Evolutionary conservation across 2,113 vertebrate species (phyloP), one percentile per base, ranked within the genome.

Genomic region (Cyanocitta stelleri): DNA sequence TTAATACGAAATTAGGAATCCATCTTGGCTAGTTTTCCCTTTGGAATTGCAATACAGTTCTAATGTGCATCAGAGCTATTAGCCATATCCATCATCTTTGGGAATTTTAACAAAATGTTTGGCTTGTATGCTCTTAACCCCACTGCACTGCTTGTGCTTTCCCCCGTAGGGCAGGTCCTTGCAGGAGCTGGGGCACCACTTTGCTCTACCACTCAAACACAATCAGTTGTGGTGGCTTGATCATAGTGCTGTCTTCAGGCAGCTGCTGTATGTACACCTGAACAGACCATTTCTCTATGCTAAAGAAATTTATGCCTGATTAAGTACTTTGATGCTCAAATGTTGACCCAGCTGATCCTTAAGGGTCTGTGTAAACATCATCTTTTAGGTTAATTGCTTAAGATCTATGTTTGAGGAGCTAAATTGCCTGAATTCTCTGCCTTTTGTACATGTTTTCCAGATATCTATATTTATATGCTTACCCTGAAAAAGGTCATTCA

Each of bases 121-220:
- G 55, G 33, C 23, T 27, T 46, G 21, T 24, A 17, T 27, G 3
- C 59, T 37, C 16, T 24, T 54, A 75, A 37, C 27, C 11, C 35
- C 26, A 1, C 9, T 69, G 62, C 23, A 27, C 1, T 16, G n/a
- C 0, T 0, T 7, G 6, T 63, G 21, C 27, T 66, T 55, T 51
- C 59, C 75, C 3, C 0, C 49, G 26, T 56, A 49, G 39, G 52
- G 17, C 35, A 80, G 49, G 44, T 54, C 37, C 46, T 52, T 67
- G 52, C 49, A n/a, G 75, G 29, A 46, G 54, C 4, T 15, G 43
- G 52, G 62, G 43, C 46, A 26, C 41, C 30, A 32, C 49, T 75
- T 55, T 33, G 52, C 32, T 66, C 10, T 41, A 6, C 69, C 41
- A 3, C 55, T 76, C 16, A 3, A 16, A 58, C 46, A 39, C 27